Percentiles rank a stretch among this genome's conserved stretches.
These are phyloP conservation scores for Scarus forsteni DNA, from an alignment of 2,797 vertebrate genomes.

Conservation along the genomic window DNA sequence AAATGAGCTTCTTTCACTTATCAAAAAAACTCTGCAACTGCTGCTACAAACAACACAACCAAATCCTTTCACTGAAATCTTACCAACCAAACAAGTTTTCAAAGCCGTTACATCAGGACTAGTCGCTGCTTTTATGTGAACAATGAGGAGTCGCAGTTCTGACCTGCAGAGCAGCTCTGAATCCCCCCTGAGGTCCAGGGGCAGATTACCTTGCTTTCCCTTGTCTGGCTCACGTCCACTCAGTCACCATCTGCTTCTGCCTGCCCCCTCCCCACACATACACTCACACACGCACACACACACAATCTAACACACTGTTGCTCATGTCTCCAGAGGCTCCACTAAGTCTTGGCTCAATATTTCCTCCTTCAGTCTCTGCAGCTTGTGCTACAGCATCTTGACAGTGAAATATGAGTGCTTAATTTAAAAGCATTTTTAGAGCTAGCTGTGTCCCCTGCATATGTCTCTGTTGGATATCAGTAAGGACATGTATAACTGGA, in stretches of 20 bases:
- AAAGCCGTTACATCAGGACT: neutral
- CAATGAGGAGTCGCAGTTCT: constrained; percentile 12
- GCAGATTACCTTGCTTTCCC: constrained; percentile 39
- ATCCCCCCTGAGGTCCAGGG: constrained; percentile 30
- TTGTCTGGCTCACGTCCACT: constrained; percentile 43
- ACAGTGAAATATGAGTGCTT: constrained; percentile 50
- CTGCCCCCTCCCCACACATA: constrained; percentile 1
- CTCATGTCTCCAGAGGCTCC: constrained; percentile 37
- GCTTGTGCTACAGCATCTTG: constrained; percentile 31
- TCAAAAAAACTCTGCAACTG: neutral
- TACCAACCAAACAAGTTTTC: neutral
- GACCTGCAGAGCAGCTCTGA: constrained; percentile 26
- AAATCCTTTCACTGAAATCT: neutral
- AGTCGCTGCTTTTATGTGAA: constrained; percentile 1
- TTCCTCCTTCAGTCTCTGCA: constrained; percentile 14
- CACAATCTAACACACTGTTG: neutral
- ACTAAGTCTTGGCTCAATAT: constrained; percentile 32
- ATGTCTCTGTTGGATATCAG: constrained; percentile 7
- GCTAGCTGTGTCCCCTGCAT: constrained; percentile 16
- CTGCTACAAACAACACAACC: neutral
- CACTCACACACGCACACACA: constrained; percentile 14
- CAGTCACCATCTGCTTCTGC: constrained; percentile 60
- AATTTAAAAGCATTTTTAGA: constrained; percentile 35
- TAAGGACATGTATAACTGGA: neutral
- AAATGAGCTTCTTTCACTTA: no score